Evolutionary conservation across 1,140 invertebrate genomes (phyloP), one percentile per base, ranked within the genome.

Genomic region (Diorhabda sublineata): DNA sequence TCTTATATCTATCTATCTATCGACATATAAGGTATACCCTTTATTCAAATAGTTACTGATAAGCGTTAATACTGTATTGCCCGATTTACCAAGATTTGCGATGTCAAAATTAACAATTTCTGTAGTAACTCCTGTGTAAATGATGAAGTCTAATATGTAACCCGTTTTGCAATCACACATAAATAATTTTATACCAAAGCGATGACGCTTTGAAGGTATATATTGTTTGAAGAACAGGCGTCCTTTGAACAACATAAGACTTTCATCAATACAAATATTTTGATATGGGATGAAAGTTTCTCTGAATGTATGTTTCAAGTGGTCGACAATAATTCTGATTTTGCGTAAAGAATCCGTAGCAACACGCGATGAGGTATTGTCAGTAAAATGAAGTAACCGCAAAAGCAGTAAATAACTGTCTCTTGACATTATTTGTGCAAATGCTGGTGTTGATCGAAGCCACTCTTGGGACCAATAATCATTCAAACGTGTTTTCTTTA

Each of bases 191-290:
- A 69, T 60, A n/a, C 68, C 68, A 65, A 69, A 69, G 3, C 68
- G 41, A 45, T 69, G 69, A 43, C 76, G 68, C 71, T 82, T 82
- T 5, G 68, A 69, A 45, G 74, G 76, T 41, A 81, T 80, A 64
- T 79, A 82, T 66, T 82, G 80, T 64, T 78, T 77, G 62, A 80
- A 82, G 7, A 66, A 63, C 7, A 81, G 57, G 26, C 79, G 64
- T 6, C 81, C 79, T 69, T 80, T 77, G 60, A 75, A 81, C 26
- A 81, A 58, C 4, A 66, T 5, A 26, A 67, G 3, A 79, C 71
- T 75, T 70, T 75, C 74, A 62, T 76, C 75, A 45, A 73, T 74
- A 47, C 63, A 63, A 44, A 76, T 61, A 65, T 70, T 71, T 60
- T 59, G 43, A 45, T 71, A 71, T 6, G 66, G 56, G 52, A 11